These are phyloP conservation scores for Campylomormyrus numenius DNA, from an alignment of 2,113 vertebrate species.

Conservation along the genomic window DNA sequence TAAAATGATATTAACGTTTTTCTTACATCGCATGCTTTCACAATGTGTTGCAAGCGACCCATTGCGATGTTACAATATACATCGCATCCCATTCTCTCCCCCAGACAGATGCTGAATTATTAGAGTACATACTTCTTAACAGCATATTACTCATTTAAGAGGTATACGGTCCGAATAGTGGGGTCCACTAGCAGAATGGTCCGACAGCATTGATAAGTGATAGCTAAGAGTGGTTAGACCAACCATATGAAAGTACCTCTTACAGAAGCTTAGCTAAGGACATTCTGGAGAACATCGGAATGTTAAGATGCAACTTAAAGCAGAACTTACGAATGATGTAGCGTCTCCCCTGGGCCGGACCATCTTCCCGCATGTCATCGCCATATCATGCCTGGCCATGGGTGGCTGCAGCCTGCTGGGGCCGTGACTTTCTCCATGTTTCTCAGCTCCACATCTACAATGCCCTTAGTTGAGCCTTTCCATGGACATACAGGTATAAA, in stretches of 20 bases:
- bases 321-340: neutral
- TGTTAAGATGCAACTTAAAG: neutral
- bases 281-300: neutral
- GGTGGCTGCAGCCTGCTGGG: neutral
- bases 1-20: neutral
- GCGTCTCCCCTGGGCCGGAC: neutral
- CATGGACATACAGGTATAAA: neutral
- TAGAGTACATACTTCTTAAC: neutral
- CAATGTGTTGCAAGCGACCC: neutral
- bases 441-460: neutral
- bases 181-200: neutral
- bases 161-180: neutral
- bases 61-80: neutral
- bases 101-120: neutral
- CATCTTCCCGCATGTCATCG: neutral
- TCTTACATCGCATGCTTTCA: neutral
- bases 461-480: neutral
- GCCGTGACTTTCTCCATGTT: neutral
- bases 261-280: neutral
- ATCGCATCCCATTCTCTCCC: neutral
- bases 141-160: neutral
- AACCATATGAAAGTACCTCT: neutral
- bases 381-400: neutral
- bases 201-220: neutral
- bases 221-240: neutral